Conservation (phyloP, 2,888 invertebrate genomes). For the Sturmia bella region DNA sequence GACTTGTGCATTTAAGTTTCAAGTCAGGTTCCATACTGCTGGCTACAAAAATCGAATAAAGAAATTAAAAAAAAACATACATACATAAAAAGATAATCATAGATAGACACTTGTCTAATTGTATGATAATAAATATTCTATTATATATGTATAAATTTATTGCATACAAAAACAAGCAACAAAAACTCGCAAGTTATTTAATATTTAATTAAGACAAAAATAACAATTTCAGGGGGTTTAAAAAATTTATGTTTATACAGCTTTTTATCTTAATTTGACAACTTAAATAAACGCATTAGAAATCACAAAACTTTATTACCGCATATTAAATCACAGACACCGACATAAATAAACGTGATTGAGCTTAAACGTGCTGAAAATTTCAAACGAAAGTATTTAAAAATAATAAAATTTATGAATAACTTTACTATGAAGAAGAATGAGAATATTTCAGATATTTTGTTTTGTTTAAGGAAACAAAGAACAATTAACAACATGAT, state of each 20-base stretch:
- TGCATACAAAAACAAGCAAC: neutral
- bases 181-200: neutral
- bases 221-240: neutral
- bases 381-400: slow-evolving; percentile 62
- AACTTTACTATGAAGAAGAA: neutral
- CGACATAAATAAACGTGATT: slow-evolving; percentile 74
- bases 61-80: slow-evolving; percentile 18
- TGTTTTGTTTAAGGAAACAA: no score
- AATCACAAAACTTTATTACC: slow-evolving; percentile 20
- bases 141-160: neutral
- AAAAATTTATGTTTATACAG: neutral
- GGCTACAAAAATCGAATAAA: neutral
- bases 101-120: slow-evolving; percentile 3
- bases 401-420: slow-evolving; percentile 11
- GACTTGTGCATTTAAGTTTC: slow-evolving; percentile 25
- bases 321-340: slow-evolving; percentile 41
- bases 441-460: no score
- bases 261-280: slow-evolving; percentile 8
- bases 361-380: slow-evolving; percentile 74
- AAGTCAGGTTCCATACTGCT: slow-evolving; percentile 32
- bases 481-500: no score
- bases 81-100: slow-evolving; percentile 21
- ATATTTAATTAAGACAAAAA: slow-evolving; percentile 22
- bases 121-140: slow-evolving; percentile 29
- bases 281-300: slow-evolving; percentile 20